A percentile compares a stretch with the other conserved stretches of the same genome.
These are phyloP conservation scores for Batillaria attramentaria DNA, from an alignment of 1,140 invertebrate genomes.

Conservation along the genomic window DNA sequence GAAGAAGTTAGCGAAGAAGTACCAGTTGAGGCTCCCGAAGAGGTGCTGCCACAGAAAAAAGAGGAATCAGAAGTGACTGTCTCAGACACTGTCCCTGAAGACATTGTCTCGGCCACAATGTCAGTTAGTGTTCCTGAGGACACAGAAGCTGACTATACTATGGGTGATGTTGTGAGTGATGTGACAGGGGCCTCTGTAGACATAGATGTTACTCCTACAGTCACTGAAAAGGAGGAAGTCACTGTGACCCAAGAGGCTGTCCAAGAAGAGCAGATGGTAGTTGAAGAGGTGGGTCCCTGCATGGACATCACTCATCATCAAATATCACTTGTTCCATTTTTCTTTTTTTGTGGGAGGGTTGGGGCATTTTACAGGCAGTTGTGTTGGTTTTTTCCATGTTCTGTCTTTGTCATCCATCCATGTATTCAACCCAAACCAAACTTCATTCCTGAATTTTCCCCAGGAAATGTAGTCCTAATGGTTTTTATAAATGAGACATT, in stretches of 20 bases:
- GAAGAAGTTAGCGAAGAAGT: conserved; percentile 2
- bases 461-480: too few relatives aligned
- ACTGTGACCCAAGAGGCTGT: background rate
- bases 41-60: background rate
- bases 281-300: conserved; percentile 32
- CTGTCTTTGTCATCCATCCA: too few relatives aligned
- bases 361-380: too few relatives aligned
- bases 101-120: conserved; percentile 20
- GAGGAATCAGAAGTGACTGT: conserved; percentile 36
- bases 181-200: conserved; percentile 21
- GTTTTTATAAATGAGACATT: too few relatives aligned
- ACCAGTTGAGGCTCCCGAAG: background rate
- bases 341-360: too few relatives aligned
- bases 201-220: background rate
- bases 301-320: conserved; percentile 16
- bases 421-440: too few relatives aligned
- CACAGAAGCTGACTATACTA: conserved; percentile 1
- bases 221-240: conserved; percentile 3
- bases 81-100: background rate
- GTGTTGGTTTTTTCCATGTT: too few relatives aligned
- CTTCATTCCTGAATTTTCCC: too few relatives aligned
- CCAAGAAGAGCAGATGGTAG: conserved; percentile 25
- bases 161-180: background rate
- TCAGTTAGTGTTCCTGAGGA: conserved; percentile 6
- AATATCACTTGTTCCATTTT: too few relatives aligned